Percentiles rank a stretch among this genome's conserved stretches.
Evolutionary conservation across 2,888 invertebrate species (phyloP).

Genomic region (Auanema sp.): DNA sequence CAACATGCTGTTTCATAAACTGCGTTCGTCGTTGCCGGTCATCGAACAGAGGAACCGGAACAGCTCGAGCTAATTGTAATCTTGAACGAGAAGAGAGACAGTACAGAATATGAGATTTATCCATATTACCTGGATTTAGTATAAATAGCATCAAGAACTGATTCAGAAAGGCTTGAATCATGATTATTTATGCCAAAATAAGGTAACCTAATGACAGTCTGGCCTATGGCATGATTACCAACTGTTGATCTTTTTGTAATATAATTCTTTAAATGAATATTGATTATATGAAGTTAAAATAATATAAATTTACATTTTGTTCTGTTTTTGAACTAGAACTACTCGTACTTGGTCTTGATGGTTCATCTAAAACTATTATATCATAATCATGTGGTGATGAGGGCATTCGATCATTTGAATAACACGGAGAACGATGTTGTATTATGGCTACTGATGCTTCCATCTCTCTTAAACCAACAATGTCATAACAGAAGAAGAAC

Average conservation of each 20-base stretch:
- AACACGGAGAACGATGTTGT: constrained; percentile 12
- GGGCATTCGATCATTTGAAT: constrained; percentile 12
- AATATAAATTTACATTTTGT: background rate
- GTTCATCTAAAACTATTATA: constrained; percentile 15
- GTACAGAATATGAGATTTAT: too few species aligned
- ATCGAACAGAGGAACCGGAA: constrained; percentile 27
- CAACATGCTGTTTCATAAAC: background rate
- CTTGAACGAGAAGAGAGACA: constrained; percentile 7
- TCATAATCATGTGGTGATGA: constrained; percentile 21
- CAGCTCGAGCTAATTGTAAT: constrained; percentile 27
- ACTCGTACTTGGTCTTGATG: constrained; percentile 13
- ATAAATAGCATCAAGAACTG: constrained; percentile 10
- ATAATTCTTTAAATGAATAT: constrained; percentile 9
- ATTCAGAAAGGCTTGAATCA: constrained; percentile 15
- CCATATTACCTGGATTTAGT: constrained; percentile 13
- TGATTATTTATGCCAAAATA: constrained; percentile 14
- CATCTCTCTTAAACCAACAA: constrained; percentile 5
- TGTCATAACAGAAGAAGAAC: too few species aligned
- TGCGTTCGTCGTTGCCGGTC: constrained; percentile 7
- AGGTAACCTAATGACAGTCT: constrained; percentile 32
- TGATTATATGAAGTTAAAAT: background rate
- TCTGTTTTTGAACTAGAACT: background rate
- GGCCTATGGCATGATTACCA: constrained; percentile 29
- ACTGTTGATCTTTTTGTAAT: constrained; percentile 33
- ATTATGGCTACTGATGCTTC: constrained; percentile 22